Conservation (phyloP, 2,113 vertebrate species). For the Thryonomys swinderianus region DNA sequence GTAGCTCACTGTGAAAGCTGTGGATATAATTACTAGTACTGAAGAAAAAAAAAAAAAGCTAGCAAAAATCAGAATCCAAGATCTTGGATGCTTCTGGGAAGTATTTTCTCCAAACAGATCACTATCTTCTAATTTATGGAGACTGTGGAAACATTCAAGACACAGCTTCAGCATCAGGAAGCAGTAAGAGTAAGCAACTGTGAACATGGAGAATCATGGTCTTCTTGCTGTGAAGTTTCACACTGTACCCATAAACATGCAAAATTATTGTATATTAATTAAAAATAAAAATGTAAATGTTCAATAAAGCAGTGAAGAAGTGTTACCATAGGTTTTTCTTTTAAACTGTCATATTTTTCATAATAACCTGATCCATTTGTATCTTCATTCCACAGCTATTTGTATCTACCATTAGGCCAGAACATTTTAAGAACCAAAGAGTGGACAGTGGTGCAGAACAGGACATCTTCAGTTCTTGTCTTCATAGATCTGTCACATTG, state of each 20-base stretch:
- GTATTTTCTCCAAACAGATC: neutral
- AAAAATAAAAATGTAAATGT: neutral
- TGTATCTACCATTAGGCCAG: neutral
- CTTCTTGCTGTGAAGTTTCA: neutral
- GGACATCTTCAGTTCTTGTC: neutral
- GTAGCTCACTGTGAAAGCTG: neutral
- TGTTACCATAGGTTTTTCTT: neutral
- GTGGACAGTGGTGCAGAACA: neutral
- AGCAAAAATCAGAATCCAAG: neutral
- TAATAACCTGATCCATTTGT: neutral
- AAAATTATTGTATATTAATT: neutral
- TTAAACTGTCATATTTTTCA: neutral
- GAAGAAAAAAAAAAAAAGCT: neutral
- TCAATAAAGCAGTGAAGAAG: neutral
- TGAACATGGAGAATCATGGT: neutral
- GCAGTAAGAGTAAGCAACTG: neutral
- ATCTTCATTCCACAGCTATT: neutral
- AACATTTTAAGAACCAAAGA: neutral
- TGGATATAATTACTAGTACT: neutral
- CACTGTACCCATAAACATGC: neutral
- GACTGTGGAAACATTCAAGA: neutral
- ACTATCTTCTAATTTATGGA: neutral
- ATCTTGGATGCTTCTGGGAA: neutral
- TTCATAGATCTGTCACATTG: neutral
- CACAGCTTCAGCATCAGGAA: neutral